A percentile compares a stretch with the other conserved stretches of the same genome.
phyloP scores from a whole-genome alignment of 2,113 vertebrate species.

The Athene cunicularia region DNA sequence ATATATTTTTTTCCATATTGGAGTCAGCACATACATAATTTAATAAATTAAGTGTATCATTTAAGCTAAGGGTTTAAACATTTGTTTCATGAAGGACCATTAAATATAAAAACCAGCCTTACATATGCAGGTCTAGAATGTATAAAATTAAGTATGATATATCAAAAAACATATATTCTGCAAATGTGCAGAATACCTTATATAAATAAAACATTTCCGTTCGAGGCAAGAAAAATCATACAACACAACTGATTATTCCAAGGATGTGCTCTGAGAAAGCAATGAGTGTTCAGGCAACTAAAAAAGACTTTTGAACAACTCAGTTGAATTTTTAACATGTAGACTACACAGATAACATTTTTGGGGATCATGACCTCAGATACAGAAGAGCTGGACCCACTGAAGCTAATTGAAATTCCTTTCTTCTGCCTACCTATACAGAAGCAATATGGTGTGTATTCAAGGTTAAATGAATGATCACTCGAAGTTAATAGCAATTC shows the following conservation, averaged over 20 bases:
- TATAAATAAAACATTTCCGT: neutral
- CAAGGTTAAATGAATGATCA: neutral
- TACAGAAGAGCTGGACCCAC: neutral
- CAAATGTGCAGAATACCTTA: neutral
- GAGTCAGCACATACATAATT: conserved; percentile 1
- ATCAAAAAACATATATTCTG: neutral
- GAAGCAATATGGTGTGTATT: neutral
- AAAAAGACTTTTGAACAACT: neutral
- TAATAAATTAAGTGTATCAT: conserved; percentile 60
- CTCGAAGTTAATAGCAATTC: neutral
- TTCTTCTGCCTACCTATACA: neutral
- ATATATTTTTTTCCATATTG: conserved; percentile 13
- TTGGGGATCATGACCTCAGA: neutral
- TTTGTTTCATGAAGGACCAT: conserved; percentile 39
- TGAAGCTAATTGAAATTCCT: neutral
- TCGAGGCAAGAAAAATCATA: neutral
- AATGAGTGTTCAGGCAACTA: neutral
- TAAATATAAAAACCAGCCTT: conserved; percentile 44
- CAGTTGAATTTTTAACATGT: neutral
- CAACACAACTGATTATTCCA: neutral
- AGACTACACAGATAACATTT: neutral
- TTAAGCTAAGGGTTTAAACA: conserved; percentile 61
- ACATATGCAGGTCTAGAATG: neutral
- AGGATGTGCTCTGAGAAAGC: neutral
- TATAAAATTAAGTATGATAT: neutral